Evolutionary conservation across 1,140 invertebrate species (phyloP).

Genomic region (Ectropis grisescens): DNA sequence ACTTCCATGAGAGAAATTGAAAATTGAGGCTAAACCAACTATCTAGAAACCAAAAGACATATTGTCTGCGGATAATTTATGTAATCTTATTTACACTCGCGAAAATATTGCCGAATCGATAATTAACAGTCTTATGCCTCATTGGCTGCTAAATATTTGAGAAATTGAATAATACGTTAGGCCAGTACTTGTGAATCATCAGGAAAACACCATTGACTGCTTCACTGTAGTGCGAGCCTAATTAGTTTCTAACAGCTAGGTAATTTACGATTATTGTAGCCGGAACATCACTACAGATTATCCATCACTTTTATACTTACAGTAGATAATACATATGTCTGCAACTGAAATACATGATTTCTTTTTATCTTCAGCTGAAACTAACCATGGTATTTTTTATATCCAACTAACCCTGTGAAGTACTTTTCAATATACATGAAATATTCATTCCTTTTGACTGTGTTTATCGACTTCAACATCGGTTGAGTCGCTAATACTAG

Average conservation of each 20-base stretch:
- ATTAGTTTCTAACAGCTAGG: too few species aligned
- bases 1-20: constrained; percentile 27
- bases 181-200: too few species aligned
- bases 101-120: not conserved
- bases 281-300: not conserved
- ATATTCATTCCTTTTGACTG: not conserved
- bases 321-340: not conserved
- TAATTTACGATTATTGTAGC: not conserved
- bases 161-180: constrained; percentile 18
- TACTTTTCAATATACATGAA: not conserved
- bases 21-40: constrained; percentile 20
- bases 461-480: not conserved
- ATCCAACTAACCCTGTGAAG: not conserved
- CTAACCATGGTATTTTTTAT: not conserved
- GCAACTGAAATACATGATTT: too few species aligned
- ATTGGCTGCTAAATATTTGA: constrained; percentile 17
- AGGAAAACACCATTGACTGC: too few species aligned
- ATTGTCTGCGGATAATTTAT: not conserved
- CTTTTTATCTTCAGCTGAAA: too few species aligned
- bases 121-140: constrained; percentile 6
- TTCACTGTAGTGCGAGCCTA: too few species aligned
- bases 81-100: too few species aligned
- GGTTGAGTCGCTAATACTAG: too few species aligned
- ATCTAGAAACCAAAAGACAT: not conserved
- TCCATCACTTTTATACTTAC: not conserved